Percentiles rank a stretch among this genome's conserved stretches.
Evolutionary conservation across 2,113 vertebrate genomes (phyloP).

Genomic region (Tenrec ecaudatus): DNA sequence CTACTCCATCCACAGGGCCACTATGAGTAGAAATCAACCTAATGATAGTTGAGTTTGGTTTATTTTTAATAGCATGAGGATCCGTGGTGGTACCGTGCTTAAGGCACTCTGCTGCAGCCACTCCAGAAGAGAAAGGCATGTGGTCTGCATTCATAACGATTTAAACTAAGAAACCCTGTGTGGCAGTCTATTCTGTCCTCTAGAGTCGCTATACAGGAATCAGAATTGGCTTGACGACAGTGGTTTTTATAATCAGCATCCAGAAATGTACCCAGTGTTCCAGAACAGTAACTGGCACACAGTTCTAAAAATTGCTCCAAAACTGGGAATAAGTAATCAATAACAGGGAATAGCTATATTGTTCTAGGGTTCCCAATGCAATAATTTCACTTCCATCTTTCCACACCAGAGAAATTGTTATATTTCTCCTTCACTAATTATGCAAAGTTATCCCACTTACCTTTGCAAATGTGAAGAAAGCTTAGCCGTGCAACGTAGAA

Average conservation of each 20-base stretch:
- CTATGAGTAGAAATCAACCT: no score
- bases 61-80: no score
- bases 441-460: neutral
- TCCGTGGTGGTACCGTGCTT: no score
- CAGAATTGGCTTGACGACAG: no score
- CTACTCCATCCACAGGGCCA: no score
- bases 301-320: constrained; percentile 50
- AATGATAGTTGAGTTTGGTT: no score
- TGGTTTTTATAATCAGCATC: constrained; percentile 9
- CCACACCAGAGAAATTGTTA: neutral
- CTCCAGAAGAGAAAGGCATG: no score
- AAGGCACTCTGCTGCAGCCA: no score
- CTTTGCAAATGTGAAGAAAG: constrained; percentile 45
- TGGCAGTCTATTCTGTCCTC: no score
- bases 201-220: no score
- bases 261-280: neutral
- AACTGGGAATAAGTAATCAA: constrained; percentile 14
- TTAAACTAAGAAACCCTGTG: no score
- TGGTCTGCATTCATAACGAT: no score
- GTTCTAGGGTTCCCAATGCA: neutral
- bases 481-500: neutral
- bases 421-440: constrained; percentile 18
- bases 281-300: constrained; percentile 7
- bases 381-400: constrained; percentile 10
- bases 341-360: neutral